These are phyloP conservation scores for Nemotelus nigrinus DNA, from an alignment of 2,888 invertebrate genomes.

Conservation along the genomic window DNA sequence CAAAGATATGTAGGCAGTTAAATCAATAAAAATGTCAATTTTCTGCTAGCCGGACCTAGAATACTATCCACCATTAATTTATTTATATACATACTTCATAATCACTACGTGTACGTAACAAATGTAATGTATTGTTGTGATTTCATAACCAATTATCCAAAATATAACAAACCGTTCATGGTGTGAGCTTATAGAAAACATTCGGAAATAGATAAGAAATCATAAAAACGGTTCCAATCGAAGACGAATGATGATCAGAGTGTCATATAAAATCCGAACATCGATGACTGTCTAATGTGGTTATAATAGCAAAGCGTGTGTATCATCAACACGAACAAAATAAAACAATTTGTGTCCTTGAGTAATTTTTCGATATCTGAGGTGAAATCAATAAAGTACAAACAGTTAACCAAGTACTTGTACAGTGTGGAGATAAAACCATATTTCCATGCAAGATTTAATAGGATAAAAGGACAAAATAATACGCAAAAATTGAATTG, in stretches of 20 bases:
- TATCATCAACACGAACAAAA: background rate
- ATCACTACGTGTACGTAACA: background rate
- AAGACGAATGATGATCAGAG: background rate
- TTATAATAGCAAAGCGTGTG: conserved; percentile 5
- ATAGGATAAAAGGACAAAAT: too few species aligned
- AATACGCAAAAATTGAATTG: too few species aligned
- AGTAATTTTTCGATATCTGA: too few species aligned
- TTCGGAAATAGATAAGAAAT: too few species aligned
- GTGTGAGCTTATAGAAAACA: background rate
- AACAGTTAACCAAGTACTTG: too few species aligned
- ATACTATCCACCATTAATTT: background rate
- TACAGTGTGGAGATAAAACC: too few species aligned
- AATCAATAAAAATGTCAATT: conserved; percentile 40
- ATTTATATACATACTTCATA: background rate
- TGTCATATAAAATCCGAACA: conserved; percentile 19
- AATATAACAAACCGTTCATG: conserved; percentile 18
- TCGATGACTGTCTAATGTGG: conserved; percentile 29
- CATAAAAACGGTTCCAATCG: too few species aligned
- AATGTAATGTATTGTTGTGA: conserved; percentile 22
- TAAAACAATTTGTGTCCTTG: too few species aligned
- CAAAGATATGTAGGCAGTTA: background rate
- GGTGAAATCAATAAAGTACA: too few species aligned
- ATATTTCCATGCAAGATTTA: too few species aligned
- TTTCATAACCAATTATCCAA: background rate
- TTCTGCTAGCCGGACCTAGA: conserved; percentile 1